Base-by-base conservation (phyloP, 2,888 invertebrate species). In the Lissocephala sabroskyi region DNA sequence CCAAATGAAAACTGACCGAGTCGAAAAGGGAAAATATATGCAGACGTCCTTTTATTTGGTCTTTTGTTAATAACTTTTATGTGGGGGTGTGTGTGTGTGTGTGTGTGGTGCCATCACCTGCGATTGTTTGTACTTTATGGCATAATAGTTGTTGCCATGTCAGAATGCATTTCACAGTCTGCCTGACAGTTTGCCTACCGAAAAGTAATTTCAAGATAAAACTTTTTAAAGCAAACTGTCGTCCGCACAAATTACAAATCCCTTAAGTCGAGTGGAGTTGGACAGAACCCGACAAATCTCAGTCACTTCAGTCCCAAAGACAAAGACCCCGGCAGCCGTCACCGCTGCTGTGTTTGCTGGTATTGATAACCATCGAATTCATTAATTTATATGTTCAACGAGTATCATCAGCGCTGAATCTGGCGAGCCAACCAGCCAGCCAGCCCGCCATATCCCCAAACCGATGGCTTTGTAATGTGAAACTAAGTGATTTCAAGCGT, bases 291-390 rank as follows among this genome's bases (percentile, higher is more conserved):
- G n/a, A 46, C 19, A 35, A 35, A 35, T 35, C 28, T 23, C 40
- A 40, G 28, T 26, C 47, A 45, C 29, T 43, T 49, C 44, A 55
- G n/a, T n/a, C n/a, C n/a, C n/a, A n/a, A n/a, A n/a, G n/a, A n/a
- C n/a, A n/a, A n/a, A n/a, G n/a, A n/a, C n/a, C n/a, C n/a, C n/a
- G n/a, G n/a, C n/a, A n/a, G n/a, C n/a, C n/a, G n/a, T n/a, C n/a
- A n/a, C n/a, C n/a, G n/a, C n/a, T n/a, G n/a, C n/a, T n/a, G n/a
- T 28, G 45, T n/a, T 39, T 2, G 30, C 17, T 39, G n/a, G 19
- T 37, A 43, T 42, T 56, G 79, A 73, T 73, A 73, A 73, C 76
- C 73, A 73, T 78, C 79, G 77, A 78, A 73, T 78, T 73, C 76
- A 73, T 73, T 73, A 78, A 78, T 73, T 73, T 73, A 76, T 78